Evolutionary conservation across 2,888 invertebrate species (phyloP), one percentile per base, ranked within the genome.

Genomic region (Limenitis camilla): DNA sequence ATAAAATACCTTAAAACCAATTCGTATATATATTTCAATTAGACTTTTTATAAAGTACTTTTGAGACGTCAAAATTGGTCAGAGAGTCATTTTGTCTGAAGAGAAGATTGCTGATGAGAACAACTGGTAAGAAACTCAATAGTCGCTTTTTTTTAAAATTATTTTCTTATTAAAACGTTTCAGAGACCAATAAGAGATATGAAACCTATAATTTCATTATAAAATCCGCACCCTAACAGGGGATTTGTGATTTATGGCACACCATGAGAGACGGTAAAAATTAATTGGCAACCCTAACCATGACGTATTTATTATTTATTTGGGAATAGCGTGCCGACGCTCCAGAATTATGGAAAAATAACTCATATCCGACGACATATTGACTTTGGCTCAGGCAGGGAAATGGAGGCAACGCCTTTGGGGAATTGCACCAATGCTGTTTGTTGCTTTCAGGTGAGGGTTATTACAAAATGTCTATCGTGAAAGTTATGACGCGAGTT

Each of bases 231-330:
- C 36, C 35, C 44, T 44, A 30, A 10, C 44, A 10, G 29, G 29
- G 36, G 36, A 27, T 27, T n/a, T 28, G 29, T 45, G 44, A 45
- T 45, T 45, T 45, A 45, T 9, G 44, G 11, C 8, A 36, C 28
- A 36, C 28, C 8, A 36, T 29, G 35, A 45, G 44, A 45, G 36
- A 36, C 36, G 44, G 35, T 44, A 44, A 45, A 45, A 45, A 45
- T 45, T 45, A 45, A 45, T 45, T 45, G 44, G 44, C 44, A 45
- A 45, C 44, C 44, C 44, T 45, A 45, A 45, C 28, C 36, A 68
- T 77, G 83, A 80, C 74, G 74, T 81, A 86, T 86, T 85, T 86
- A 86, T 86, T 86, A 86, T 85, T 84, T 86, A 84, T 86, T 85
- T 82, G 85, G 81, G 82, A 84, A 82, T 84, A 76, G 72, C 72